Evolutionary conservation across 2,888 invertebrate species (phyloP).

Genomic region (Germaria angustata): DNA sequence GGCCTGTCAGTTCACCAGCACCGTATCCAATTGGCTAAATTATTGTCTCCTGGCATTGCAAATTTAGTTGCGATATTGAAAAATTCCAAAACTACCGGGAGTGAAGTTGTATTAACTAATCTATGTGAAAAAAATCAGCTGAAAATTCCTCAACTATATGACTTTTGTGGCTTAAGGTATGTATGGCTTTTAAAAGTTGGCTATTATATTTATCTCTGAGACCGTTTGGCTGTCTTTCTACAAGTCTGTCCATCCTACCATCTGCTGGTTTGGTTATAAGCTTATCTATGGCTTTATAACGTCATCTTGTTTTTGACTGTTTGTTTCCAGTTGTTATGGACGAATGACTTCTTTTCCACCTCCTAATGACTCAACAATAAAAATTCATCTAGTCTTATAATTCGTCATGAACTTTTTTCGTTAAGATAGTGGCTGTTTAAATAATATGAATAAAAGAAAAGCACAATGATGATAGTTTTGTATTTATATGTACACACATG

Average conservation of each 20-base stretch:
- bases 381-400: conserved; percentile 20
- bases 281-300: conserved; percentile 64
- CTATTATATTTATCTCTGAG: conserved; percentile 33
- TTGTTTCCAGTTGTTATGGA: conserved; percentile 58
- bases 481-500: not conserved
- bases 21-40: no score
- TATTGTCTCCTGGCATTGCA: no score
- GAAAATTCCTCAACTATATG: conserved; percentile 39
- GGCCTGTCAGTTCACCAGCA: no score
- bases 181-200: conserved; percentile 31
- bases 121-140: conserved; percentile 3
- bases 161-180: conserved; percentile 59
- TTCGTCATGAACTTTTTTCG: not conserved
- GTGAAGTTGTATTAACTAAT: not conserved
- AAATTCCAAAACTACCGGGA: not conserved
- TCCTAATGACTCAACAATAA: conserved; percentile 58
- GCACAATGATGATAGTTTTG: conserved; percentile 8
- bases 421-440: conserved; percentile 18
- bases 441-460: conserved; percentile 20
- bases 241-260: not conserved
- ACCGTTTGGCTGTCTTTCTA: conserved; percentile 28
- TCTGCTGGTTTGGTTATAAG: conserved; percentile 25
- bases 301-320: conserved; percentile 53
- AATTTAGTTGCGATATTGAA: not conserved
- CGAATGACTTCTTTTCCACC: conserved; percentile 63